phyloP scores from a whole-genome alignment of 1,140 invertebrate species.

The Saccostrea echinata region DNA sequence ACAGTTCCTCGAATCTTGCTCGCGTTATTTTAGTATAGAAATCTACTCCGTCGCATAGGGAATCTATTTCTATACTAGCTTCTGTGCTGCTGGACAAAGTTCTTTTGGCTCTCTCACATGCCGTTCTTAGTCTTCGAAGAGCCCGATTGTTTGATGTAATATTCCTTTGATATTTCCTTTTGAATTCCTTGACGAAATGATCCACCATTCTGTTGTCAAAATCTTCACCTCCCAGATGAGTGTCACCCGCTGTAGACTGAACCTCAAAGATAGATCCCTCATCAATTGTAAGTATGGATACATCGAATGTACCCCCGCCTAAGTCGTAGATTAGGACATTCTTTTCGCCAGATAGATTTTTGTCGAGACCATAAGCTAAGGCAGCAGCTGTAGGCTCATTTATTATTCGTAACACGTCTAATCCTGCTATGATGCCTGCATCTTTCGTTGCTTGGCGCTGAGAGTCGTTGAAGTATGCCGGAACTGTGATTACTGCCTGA shows the following conservation, averaged over 20 bases:
- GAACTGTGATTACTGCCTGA: conserved; percentile 74
- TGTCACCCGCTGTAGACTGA: conserved; percentile 86
- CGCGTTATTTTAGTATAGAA: conserved; percentile 97
- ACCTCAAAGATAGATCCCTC: conserved; percentile 87
- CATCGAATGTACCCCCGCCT: conserved; percentile 76
- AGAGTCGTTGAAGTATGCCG: conserved; percentile 81
- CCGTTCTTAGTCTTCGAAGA: conserved; percentile 93
- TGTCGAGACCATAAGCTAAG: conserved; percentile 81
- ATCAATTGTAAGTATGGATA: conserved; percentile 79
- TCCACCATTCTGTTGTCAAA: conserved; percentile 86
- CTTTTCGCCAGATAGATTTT: conserved; percentile 77
- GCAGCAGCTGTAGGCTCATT: conserved; percentile 82
- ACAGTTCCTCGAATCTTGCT: conserved; percentile 87
- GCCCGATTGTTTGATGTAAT: conserved; percentile 94
- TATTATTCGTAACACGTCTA: conserved; percentile 82
- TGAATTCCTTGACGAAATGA: conserved; percentile 85
- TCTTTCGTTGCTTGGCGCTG: conserved; percentile 80
- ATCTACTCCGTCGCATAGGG: conserved; percentile 96
- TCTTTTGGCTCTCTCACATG: conserved; percentile 97
- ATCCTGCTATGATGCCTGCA: conserved; percentile 80
- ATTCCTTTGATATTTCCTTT: conserved; percentile 96
- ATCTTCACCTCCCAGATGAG: conserved; percentile 87
- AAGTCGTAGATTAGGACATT: conserved; percentile 90
- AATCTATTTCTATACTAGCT: conserved; percentile 88
- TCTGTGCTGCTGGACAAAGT: conserved; percentile 96